Evolutionary conservation across 2,113 vertebrate species (phyloP).

Genomic region (Toxotes chatareus): DNA sequence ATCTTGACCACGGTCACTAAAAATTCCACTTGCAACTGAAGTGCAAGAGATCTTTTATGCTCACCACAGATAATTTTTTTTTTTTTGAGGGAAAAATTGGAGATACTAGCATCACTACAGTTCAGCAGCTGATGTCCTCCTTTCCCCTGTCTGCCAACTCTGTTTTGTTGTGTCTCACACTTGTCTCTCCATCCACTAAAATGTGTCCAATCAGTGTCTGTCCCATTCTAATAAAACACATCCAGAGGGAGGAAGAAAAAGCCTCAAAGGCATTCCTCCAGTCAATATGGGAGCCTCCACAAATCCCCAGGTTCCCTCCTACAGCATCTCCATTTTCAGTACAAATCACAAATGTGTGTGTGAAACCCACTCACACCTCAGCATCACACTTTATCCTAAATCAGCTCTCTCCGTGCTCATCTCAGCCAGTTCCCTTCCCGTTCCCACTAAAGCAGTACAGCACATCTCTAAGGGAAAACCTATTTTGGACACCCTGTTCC

Average conservation of each 20-base stretch:
- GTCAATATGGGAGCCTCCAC: slow-evolving; percentile 53
- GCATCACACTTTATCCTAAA: slow-evolving; percentile 43
- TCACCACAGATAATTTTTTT: neutral
- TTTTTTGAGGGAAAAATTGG: neutral
- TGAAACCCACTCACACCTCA: slow-evolving; percentile 38
- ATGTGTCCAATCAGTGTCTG: slow-evolving; percentile 36
- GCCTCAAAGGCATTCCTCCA: slow-evolving; percentile 71
- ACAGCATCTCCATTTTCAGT: slow-evolving; percentile 53
- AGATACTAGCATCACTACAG: neutral
- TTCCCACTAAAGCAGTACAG: neutral
- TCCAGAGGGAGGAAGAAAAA: slow-evolving; percentile 47
- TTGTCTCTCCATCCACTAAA: slow-evolving; percentile 27
- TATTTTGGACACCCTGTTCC: neutral
- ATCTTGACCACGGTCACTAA: neutral
- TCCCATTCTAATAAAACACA: slow-evolving; percentile 67
- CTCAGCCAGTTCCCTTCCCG: neutral
- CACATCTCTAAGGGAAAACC: neutral
- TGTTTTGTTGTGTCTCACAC: slow-evolving; percentile 34
- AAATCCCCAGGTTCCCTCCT: slow-evolving; percentile 57
- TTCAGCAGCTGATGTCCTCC: slow-evolving; percentile 14
- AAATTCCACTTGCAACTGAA: neutral
- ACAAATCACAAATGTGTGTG: slow-evolving; percentile 49
- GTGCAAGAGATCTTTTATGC: neutral
- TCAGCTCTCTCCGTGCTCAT: slow-evolving; percentile 28
- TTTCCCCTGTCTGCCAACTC: slow-evolving; percentile 3